Evolutionary conservation across 30 jellyfish, hydroid and myxozoan species (phyloP), one percentile per base, ranked within the genome.

Genomic region (Hydractinia echinata): DNA sequence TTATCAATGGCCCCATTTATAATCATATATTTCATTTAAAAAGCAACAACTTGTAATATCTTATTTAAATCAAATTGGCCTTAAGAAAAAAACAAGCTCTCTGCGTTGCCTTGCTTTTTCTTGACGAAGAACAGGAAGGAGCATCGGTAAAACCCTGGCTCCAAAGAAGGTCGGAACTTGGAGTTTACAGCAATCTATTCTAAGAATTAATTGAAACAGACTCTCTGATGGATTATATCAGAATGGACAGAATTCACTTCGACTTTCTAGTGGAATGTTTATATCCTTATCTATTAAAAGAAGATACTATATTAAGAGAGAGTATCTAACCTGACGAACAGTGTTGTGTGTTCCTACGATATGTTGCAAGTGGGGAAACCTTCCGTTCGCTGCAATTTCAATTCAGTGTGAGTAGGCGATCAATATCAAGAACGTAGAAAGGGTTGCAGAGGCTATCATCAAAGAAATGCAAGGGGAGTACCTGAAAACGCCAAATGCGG

Each of bases 401-500:
- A 56, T 56, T 56, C n/a, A 56, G 68, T 9, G 68, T 56, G n/a
- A 56, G 68, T n/a, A n/a, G 68, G 68, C 68, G 68, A n/a, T 56
- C 68, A 56, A 56, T 56, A 56, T 10, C 68, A 56, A 56, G 68
- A 56, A 56, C n/a, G 68, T 56, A n/a, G 68, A 56, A 56, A 56
- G 68, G 68, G 68, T 56, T 56, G 68, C 68, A 56, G 68, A n/a
- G 68, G 68, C 68, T n/a, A 56, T 56, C n/a, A 56, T 56, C n/a
- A n/a, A 56, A 56, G 68, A 56, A 56, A n/a, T n/a, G n/a, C n/a
- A n/a, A n/a, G n/a, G n/a, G n/a, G n/a, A n/a, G n/a, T n/a, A n/a
- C n/a, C n/a, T n/a, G n/a, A n/a, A n/a, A n/a, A 56, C 68, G 10
- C 68, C 68, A 56, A 56, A 56, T 56, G 68, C 10, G n/a, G 68